Evolutionary conservation across 2,888 invertebrate genomes (phyloP), one percentile per base, ranked within the genome.

Genomic region (Caenorhabditis panamensis): DNA sequence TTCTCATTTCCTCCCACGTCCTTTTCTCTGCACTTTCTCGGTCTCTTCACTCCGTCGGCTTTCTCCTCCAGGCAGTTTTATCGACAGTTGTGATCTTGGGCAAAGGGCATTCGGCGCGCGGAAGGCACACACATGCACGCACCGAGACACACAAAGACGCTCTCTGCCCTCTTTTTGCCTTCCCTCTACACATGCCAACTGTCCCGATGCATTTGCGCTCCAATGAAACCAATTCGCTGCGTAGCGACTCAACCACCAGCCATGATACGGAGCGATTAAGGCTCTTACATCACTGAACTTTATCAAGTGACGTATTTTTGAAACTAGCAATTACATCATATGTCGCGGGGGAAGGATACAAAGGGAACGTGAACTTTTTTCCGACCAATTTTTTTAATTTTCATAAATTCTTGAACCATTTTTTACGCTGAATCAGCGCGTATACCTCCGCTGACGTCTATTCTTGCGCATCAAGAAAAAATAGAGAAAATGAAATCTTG

Each of bases 51-150:
- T 16, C 18, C n/a, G n/a, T n/a, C n/a, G n/a, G n/a, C n/a, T 22
- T 18, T 36, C 47, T 24, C 36, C 54, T 36, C 44, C 56, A 58
- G 49, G 37, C 59, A 36, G 58, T 63, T 59, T 63, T 66, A 73
- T 73, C 73, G 73, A 64, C 66, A 64, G 59, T 51, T 73, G 64
- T 59, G 73, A 75, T 75, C 75, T 75, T 49, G 66, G 66, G 66
- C 64, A 66, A 75, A 75, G 75, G 75, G 75, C 61, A 75, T 64
- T n/a, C 53, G 58, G 16, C 20, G 61, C 61, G 44, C 41, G 44
- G 24, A 24, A 31, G 71, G 18, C 58, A 49, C 63, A 26, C 28
- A 37, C 37, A 51, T 53, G 28, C 66, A 41, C 73, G 16, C 59
- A 28, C 22, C 16, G 31, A 26, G 16, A 59, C 53, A 66, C 64